Base-by-base conservation (phyloP, 2,113 vertebrate species). In the Tretioscincus oriximinensis region DNA sequence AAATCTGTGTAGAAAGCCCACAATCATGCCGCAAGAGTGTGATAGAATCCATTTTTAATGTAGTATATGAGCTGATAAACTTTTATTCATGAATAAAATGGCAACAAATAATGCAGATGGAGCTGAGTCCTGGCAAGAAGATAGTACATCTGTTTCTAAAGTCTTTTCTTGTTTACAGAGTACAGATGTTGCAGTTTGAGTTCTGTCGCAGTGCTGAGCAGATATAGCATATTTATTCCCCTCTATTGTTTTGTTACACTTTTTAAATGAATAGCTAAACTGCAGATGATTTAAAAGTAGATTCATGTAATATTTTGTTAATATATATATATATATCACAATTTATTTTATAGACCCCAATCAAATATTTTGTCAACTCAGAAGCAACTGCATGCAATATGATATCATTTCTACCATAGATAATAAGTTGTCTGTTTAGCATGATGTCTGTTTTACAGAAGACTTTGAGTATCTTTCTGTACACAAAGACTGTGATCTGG, bases 91-190 rank as follows among this genome's bases (percentile, higher is more conserved):
- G 83, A 78, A 72, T 45, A 22, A 63, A 73, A 84, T 84, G 82
- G 71, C 89, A 90, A 91, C 84, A 87, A 91, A 92, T 85, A 90
- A 88, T 64, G 77, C 35, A 45, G 73, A 85, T 86, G 76, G 78
- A 70, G 82, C 16, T 72, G 63, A 78, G 80, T 79, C 88, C 88
- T 91, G 86, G 85, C 80, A 78, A 35, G 81, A 76, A 49, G 18
- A 71, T 76, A 73, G 85, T 77, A 81, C 88, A 87, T 92, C 83
- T 81, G 82, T 83, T 89, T 90, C 93, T 89, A 94, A 95, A 93
- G 90, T 70, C 77, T 76, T 84, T 88, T 91, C 54, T 91, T 95
- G 94, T 93, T 88, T 86, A 87, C 78, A 26, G 84, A 81, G 82
- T 90, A 81, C 90, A 92, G 91, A 92, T 91, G 85, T 92, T 89